Percentiles rank a stretch among this genome's conserved stretches.
Evolutionary conservation across 2,113 vertebrate species (phyloP).

Genomic region (Aythya baeri): DNA sequence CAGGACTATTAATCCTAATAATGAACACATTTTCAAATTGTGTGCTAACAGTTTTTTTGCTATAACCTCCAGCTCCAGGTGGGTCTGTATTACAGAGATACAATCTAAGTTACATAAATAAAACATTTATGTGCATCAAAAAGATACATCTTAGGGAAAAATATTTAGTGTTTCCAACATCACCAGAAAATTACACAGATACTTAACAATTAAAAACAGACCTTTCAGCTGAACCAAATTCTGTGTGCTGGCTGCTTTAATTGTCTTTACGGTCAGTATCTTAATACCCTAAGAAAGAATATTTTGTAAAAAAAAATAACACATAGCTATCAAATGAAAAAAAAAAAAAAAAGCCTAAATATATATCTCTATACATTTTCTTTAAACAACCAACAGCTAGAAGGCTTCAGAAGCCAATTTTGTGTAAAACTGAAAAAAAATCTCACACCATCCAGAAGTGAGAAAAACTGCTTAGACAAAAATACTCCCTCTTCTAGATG

Average conservation of each 20-base stretch:
- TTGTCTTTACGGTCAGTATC: not conserved
- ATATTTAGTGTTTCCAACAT: not conserved
- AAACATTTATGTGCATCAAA: not conserved
- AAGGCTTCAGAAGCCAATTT: not conserved
- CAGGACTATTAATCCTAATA: not conserved
- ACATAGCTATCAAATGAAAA: not conserved
- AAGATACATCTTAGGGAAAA: not conserved
- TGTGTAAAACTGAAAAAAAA: not conserved
- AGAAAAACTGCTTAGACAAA: conserved; percentile 2
- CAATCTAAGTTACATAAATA: not conserved
- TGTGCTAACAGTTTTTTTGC: not conserved
- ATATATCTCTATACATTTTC: not conserved
- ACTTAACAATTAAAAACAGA: not conserved
- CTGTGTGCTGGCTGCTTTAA: not conserved
- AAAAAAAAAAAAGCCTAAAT: not conserved
- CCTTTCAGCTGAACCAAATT: not conserved
- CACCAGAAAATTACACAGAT: not conserved
- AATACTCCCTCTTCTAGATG: not conserved
- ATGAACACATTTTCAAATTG: not conserved
- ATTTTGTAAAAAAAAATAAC: not conserved
- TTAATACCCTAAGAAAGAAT: not conserved
- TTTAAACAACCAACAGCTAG: not conserved
- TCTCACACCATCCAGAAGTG: not conserved
- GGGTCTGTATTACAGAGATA: not conserved
- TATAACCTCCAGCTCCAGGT: not conserved